Percentiles rank a stretch among this genome's conserved stretches.
phyloP scores from a whole-genome alignment of 1,140 invertebrate species.

The Dendrolimus kikuchii region DNA sequence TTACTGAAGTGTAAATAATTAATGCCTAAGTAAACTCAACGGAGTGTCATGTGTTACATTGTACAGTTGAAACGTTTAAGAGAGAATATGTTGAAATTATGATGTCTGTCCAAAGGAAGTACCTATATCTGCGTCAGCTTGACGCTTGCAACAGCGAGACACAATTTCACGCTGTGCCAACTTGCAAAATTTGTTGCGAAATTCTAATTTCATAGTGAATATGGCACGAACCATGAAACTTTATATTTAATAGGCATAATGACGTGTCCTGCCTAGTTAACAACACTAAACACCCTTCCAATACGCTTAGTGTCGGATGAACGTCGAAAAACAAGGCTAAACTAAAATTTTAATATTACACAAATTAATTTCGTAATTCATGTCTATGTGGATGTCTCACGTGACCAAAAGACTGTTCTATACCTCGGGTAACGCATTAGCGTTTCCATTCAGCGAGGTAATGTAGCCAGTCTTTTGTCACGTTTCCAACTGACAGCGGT shows the following conservation, averaged over 20 bases:
- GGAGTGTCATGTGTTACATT: not conserved
- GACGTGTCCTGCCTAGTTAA: conserved; percentile 10
- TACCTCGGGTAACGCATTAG: too few relatives aligned
- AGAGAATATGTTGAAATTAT: conserved; percentile 40
- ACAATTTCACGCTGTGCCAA: conserved; percentile 66
- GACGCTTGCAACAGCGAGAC: conserved; percentile 49
- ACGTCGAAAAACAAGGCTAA: not conserved
- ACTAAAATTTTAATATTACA: not conserved
- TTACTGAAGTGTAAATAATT: too few relatives aligned
- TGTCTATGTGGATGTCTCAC: too few relatives aligned
- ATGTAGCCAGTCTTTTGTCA: too few relatives aligned
- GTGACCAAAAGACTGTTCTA: too few relatives aligned
- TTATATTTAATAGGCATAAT: conserved; percentile 22
- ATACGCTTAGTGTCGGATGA: not conserved
- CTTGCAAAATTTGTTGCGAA: conserved; percentile 56
- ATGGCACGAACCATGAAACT: conserved; percentile 27
- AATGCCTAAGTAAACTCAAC: not conserved
- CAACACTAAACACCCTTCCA: too few relatives aligned
- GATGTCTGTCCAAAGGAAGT: conserved; percentile 47
- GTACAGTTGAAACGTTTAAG: conserved; percentile 1
- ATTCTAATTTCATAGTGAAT: conserved; percentile 61
- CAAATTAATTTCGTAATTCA: too few relatives aligned
- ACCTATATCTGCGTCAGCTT: conserved; percentile 46
- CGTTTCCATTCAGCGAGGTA: too few relatives aligned
- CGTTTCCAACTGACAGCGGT: too few relatives aligned